phyloP scores from a whole-genome alignment of 2,888 invertebrate genomes.

The Holacanthella duospinosa region DNA sequence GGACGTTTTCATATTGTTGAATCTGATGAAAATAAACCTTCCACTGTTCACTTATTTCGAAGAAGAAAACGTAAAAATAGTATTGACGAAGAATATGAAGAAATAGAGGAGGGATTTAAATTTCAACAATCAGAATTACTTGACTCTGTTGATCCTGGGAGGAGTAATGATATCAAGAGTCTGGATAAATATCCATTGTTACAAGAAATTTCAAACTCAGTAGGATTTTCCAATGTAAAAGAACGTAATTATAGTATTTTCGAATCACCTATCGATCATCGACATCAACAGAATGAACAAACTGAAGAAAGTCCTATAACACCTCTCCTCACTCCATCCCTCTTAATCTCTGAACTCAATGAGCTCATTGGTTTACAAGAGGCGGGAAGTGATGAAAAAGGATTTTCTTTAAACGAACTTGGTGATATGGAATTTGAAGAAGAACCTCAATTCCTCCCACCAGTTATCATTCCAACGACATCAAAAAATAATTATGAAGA shows the following conservation, averaged over 20 bases:
- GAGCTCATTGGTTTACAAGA: not conserved
- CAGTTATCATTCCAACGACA: not conserved
- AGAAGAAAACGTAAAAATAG: constrained; percentile 40
- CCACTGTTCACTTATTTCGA: constrained; percentile 68
- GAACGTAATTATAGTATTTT: not conserved
- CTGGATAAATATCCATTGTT: not conserved
- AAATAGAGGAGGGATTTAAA: too few species aligned
- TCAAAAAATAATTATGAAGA: constrained; percentile 26
- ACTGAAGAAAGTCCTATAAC: not conserved
- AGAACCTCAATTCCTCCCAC: not conserved
- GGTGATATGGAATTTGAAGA: too few species aligned
- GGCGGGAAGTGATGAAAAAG: not conserved
- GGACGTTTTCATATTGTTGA: constrained; percentile 77
- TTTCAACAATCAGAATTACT: too few species aligned
- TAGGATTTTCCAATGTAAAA: not conserved
- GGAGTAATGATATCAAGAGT: not conserved
- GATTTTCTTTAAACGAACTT: too few species aligned
- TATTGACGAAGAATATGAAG: not conserved
- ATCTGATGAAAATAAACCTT: constrained; percentile 77
- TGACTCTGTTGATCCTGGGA: not conserved
- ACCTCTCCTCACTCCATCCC: not conserved
- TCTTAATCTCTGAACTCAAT: not conserved
- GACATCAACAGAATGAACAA: too few species aligned
- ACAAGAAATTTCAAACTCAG: not conserved
- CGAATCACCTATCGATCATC: not conserved